Conservation (phyloP, 23 tunicate genomes). For the Clavelina lepadiformis region DNA sequence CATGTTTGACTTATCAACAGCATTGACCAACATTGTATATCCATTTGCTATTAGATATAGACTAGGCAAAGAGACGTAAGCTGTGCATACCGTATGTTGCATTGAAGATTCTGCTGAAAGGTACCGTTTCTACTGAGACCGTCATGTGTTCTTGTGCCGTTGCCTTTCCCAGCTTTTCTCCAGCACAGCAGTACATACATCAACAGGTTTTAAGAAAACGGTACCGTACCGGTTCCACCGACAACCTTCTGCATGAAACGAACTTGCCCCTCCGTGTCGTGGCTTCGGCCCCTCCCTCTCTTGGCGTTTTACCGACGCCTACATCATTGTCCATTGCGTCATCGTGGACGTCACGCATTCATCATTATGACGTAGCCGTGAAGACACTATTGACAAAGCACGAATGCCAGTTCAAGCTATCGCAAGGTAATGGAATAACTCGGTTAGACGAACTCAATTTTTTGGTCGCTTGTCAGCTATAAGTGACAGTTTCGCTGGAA, state of each 20-base stretch:
- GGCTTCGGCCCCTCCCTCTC: constrained; percentile 18
- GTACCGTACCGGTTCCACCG: constrained; percentile 1
- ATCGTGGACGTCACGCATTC: constrained; percentile 4
- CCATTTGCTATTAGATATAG: no score
- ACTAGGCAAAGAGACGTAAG: no score
- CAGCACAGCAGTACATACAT: constrained; percentile 11
- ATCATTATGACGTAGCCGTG: constrained; percentile 28
- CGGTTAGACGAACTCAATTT: no score
- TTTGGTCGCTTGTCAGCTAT: no score
- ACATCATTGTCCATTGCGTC: constrained; percentile 7
- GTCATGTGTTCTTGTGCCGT: constrained; percentile 43
- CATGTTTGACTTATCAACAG: no score
- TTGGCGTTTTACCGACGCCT: constrained; percentile 2
- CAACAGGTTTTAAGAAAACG: constrained; percentile 8
- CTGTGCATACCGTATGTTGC: no score
- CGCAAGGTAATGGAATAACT: constrained; percentile 25
- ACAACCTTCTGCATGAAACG: neutral
- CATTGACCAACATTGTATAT: no score
- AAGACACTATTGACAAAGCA: constrained; percentile 20
- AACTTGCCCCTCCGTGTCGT: neutral
- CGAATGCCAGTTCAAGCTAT: constrained; percentile 43
- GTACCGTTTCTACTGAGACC: constrained; percentile 1
- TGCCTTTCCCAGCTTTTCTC: constrained; percentile 10
- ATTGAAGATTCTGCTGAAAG: no score
- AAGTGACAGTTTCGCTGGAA: no score